phyloP scores from a whole-genome alignment of 2,888 invertebrate species.

The Agonopterix alstromeriana region DNA sequence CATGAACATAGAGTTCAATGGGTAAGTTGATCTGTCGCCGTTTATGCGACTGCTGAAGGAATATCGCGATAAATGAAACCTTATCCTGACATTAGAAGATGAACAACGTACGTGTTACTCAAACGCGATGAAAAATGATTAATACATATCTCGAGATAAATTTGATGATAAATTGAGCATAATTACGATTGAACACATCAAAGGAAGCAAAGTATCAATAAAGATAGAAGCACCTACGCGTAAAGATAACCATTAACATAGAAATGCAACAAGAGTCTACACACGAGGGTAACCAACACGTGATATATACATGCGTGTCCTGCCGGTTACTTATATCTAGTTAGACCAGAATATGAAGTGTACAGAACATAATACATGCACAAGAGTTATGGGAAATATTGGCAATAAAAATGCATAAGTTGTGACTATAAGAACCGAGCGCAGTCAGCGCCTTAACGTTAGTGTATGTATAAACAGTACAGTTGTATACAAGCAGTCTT shows the following conservation, averaged over 20 bases:
- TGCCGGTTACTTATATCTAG: constrained; percentile 39
- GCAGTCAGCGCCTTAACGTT: constrained; percentile 44
- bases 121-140: too few relatives aligned
- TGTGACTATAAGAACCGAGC: constrained; percentile 66
- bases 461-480: constrained; percentile 58
- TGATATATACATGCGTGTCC: constrained; percentile 11
- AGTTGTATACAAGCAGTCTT: constrained; percentile 75
- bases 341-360: constrained; percentile 50
- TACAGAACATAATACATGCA: constrained; percentile 47
- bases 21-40: too few relatives aligned
- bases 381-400: constrained; percentile 61
- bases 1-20: too few relatives aligned
- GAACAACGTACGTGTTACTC: too few relatives aligned
- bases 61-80: too few relatives aligned
- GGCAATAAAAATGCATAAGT: constrained; percentile 72
- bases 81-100: too few relatives aligned
- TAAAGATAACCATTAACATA: constrained; percentile 21
- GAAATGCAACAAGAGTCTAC: constrained; percentile 26
- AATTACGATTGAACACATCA: constrained; percentile 65
- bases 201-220: constrained; percentile 56
- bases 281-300: constrained; percentile 14
- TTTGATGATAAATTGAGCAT: constrained; percentile 55
- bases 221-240: constrained; percentile 37
- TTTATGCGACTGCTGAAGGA: too few relatives aligned
- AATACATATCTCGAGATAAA: constrained; percentile 5